These are phyloP conservation scores for Phocoena sinus DNA, from an alignment of 2,113 vertebrate species.

Conservation along the genomic window DNA sequence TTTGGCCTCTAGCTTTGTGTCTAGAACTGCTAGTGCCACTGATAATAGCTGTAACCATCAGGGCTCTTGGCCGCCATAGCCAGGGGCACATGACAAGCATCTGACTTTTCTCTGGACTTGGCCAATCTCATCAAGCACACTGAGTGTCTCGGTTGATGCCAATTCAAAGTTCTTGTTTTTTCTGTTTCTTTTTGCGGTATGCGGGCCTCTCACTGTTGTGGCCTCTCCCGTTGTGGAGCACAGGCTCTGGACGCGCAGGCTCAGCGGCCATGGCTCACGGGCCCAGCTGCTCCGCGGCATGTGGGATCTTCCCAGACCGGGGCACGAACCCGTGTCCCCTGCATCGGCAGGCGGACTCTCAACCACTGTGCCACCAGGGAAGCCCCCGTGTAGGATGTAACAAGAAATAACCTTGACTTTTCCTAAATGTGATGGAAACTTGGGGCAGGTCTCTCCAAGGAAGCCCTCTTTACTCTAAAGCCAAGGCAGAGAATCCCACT, in stretches of 20 bases:
- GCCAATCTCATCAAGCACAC: background rate
- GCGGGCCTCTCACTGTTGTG: too few relatives aligned
- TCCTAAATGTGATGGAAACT: background rate
- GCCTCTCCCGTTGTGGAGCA: too few relatives aligned
- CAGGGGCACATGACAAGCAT: background rate
- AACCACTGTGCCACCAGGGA: too few relatives aligned
- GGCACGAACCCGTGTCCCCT: too few relatives aligned
- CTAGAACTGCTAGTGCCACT: background rate
- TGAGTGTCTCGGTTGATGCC: background rate
- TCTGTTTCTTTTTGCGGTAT: too few relatives aligned
- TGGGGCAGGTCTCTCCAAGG: background rate
- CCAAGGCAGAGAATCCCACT: background rate
- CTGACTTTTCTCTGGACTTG: background rate
- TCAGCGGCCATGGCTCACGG: too few relatives aligned
- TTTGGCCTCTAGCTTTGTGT: background rate
- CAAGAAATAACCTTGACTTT: constrained; percentile 22
- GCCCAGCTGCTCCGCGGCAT: too few relatives aligned
- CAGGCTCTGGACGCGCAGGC: too few relatives aligned
- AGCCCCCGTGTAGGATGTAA: background rate
- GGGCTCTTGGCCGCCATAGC: background rate
- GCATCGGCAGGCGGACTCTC: too few relatives aligned
- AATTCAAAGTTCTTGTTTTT: background rate
- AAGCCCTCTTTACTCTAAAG: background rate
- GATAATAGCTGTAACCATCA: background rate
- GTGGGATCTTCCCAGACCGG: too few relatives aligned